Evolutionary conservation across 2,113 vertebrate species (phyloP).

Genomic region (Myotis yumanensis): DNA sequence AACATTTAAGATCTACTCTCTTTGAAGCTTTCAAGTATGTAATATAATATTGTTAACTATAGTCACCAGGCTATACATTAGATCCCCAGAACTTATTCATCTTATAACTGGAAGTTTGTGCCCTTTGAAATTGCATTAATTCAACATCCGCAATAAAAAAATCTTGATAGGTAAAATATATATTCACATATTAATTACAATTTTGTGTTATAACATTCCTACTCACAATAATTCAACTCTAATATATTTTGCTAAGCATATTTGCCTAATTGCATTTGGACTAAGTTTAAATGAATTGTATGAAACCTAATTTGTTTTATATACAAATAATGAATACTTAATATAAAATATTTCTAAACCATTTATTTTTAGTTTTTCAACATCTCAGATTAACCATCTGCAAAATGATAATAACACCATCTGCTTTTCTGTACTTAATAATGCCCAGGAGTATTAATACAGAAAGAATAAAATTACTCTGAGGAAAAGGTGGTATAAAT

Average conservation of each 20-base stretch:
- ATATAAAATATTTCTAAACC: constrained; percentile 15
- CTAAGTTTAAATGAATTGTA: neutral
- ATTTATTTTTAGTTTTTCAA: constrained; percentile 46
- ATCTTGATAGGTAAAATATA: neutral
- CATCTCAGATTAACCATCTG: neutral
- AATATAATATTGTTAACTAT: neutral
- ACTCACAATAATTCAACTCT: neutral
- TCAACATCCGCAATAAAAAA: neutral
- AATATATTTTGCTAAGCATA: neutral
- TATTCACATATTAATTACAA: neutral
- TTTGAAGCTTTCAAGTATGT: neutral
- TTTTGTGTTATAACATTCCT: neutral
- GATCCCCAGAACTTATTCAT: neutral
- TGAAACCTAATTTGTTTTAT: constrained; percentile 4
- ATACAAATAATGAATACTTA: neutral
- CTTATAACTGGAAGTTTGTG: neutral
- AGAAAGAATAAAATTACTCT: neutral
- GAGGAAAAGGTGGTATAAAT: neutral
- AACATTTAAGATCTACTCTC: neutral
- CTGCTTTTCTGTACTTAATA: constrained; percentile 5
- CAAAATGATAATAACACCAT: neutral
- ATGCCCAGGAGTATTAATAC: neutral
- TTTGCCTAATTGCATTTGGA: neutral
- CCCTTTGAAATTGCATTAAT: neutral
- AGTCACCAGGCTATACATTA: neutral